These are phyloP conservation scores for Acleris emargana DNA, from an alignment of 2,888 invertebrate genomes.

Conservation along the genomic window DNA sequence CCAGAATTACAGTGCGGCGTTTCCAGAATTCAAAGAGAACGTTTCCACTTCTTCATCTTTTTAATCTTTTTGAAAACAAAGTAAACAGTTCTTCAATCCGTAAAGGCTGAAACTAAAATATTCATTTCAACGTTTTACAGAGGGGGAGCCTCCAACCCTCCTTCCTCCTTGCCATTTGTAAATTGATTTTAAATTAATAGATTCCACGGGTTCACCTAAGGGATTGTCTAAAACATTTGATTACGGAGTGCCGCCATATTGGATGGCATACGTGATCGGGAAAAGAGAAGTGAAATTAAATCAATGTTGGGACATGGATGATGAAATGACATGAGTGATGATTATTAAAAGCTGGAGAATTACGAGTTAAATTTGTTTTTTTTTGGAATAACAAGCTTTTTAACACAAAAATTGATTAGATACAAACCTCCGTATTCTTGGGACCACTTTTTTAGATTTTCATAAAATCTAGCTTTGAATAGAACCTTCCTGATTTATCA, in stretches of 20 bases:
- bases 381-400: no score
- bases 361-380: no score
- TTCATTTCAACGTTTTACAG: conserved; percentile 56
- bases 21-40: neutral
- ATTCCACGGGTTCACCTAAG: conserved; percentile 48
- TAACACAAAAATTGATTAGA: no score
- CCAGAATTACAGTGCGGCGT: no score
- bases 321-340: neutral
- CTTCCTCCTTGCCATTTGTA: conserved; percentile 58
- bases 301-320: conserved; percentile 15
- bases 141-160: conserved; percentile 40
- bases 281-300: conserved; percentile 31
- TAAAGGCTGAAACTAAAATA: conserved; percentile 50
- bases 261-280: conserved; percentile 29
- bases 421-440: no score
- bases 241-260: conserved; percentile 35
- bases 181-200: conserved; percentile 75
- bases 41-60: neutral
- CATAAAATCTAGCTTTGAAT: no score
- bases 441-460: no score
- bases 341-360: no score
- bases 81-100: conserved; percentile 26
- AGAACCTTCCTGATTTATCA: no score
- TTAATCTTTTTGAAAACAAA: conserved; percentile 15
- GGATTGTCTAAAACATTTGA: conserved; percentile 52